Conservation (phyloP, 2,797 vertebrate genomes). For the Synanceia verrucosa region DNA sequence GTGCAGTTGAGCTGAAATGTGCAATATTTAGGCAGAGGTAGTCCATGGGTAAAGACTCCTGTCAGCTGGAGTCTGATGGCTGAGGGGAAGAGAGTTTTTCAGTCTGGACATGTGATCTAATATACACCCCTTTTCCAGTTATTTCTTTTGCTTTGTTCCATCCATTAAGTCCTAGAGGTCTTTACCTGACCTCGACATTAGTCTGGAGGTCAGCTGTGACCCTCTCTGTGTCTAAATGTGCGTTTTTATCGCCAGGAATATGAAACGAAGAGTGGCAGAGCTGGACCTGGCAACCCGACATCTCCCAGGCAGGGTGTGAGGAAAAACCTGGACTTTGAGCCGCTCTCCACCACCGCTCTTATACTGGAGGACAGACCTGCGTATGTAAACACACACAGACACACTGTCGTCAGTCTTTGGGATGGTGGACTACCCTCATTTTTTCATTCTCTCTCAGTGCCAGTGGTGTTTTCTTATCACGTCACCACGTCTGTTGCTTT, state of each 20-base stretch:
- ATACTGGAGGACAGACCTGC: constrained; percentile 95
- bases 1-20: too few relatives aligned
- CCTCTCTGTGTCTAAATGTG: constrained; percentile 12
- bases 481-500: not conserved
- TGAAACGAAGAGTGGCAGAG: constrained; percentile 91
- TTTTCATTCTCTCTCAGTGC: not conserved
- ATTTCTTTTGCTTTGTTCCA: not conserved
- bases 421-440: not conserved
- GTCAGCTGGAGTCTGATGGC: too few relatives aligned
- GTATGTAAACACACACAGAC: constrained; percentile 80
- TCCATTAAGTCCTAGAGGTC: not conserved
- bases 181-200: not conserved
- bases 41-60: too few relatives aligned
- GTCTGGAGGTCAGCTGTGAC: not conserved
- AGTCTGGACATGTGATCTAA: not conserved
- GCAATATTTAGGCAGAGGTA: too few relatives aligned
- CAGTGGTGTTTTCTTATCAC: constrained; percentile 4
- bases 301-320: constrained; percentile 93
- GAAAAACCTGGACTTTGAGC: constrained; percentile 94
- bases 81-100: too few relatives aligned
- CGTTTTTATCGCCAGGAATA: constrained; percentile 84
- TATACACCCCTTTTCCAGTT: not conserved
- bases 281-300: constrained; percentile 83
- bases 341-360: constrained; percentile 94
- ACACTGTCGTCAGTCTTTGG: not conserved